phyloP scores from a whole-genome alignment of 2,888 invertebrate genomes.

The Belgica antarctica region DNA sequence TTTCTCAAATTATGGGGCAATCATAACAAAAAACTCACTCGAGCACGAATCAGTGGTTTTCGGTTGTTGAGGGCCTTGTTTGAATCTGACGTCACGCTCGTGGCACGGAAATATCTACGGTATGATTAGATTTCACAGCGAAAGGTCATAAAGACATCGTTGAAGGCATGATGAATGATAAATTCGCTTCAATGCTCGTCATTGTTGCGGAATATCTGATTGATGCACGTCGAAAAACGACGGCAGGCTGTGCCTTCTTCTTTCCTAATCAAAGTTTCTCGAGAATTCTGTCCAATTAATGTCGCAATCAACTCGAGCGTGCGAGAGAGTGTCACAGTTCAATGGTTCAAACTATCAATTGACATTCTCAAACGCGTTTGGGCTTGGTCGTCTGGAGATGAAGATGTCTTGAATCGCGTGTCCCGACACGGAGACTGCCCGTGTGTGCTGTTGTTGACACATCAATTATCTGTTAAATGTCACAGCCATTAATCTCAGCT shows the following conservation, averaged over 20 bases:
- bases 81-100: too few species aligned
- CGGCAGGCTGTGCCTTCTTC: too few species aligned
- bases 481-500: too few species aligned
- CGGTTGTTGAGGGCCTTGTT: not conserved
- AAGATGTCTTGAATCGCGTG: too few species aligned
- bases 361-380: constrained; percentile 8
- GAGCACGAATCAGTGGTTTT: not conserved
- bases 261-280: not conserved
- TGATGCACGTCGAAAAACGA: too few species aligned
- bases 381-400: not conserved
- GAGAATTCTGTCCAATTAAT: not conserved
- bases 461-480: too few species aligned
- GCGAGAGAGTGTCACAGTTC: constrained; percentile 38
- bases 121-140: not conserved
- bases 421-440: too few species aligned
- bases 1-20: not conserved
- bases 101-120: too few species aligned
- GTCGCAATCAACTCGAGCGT: constrained; percentile 23
- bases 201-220: too few species aligned
- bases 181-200: not conserved
- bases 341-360: constrained; percentile 30
- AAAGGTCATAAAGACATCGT: not conserved
- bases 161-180: constrained; percentile 1
- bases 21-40: not conserved
- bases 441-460: too few species aligned